Percentiles rank a stretch among this genome's conserved stretches.
Conservation (phyloP, 2,888 invertebrate species). For the Pemphredon lugubris region DNA sequence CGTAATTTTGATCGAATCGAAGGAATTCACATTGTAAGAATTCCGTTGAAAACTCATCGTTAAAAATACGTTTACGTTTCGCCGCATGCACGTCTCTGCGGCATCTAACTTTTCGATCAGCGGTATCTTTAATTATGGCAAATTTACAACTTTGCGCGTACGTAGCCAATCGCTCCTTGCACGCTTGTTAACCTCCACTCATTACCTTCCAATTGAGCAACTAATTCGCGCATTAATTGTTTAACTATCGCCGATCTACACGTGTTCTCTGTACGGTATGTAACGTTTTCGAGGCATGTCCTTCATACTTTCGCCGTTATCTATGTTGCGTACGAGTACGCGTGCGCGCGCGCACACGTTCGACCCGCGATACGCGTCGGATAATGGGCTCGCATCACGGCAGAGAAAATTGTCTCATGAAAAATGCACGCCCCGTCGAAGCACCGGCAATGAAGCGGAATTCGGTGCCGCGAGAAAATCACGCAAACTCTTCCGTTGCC, state of each 20-base stretch:
- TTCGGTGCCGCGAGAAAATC: conserved; percentile 40
- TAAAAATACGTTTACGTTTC: no score
- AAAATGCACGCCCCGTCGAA: conserved; percentile 69
- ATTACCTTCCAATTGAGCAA: conserved; percentile 42
- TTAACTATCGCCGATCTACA: conserved; percentile 73
- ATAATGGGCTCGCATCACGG: conserved; percentile 71
- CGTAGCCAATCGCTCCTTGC: not conserved
- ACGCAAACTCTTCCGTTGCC: conserved; percentile 2
- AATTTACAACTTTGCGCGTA: not conserved
- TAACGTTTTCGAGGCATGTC: conserved; percentile 65
- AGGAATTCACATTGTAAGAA: no score
- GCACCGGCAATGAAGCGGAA: conserved; percentile 61
- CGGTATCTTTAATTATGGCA: no score
- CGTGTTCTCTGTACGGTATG: conserved; percentile 63
- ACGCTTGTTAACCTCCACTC: conserved; percentile 27
- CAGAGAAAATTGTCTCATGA: conserved; percentile 74
- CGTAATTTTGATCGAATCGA: no score
- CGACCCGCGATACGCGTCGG: conserved; percentile 59
- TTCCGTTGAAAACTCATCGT: no score
- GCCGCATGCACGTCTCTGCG: no score
- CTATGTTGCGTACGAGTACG: no score
- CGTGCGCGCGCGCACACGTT: conserved; percentile 27
- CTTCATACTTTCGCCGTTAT: conserved; percentile 60
- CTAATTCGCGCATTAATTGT: conserved; percentile 67
- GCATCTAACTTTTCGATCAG: no score